Evolutionary conservation across 2,888 invertebrate genomes (phyloP).

Genomic region (Eristalinus sepulchralis): DNA sequence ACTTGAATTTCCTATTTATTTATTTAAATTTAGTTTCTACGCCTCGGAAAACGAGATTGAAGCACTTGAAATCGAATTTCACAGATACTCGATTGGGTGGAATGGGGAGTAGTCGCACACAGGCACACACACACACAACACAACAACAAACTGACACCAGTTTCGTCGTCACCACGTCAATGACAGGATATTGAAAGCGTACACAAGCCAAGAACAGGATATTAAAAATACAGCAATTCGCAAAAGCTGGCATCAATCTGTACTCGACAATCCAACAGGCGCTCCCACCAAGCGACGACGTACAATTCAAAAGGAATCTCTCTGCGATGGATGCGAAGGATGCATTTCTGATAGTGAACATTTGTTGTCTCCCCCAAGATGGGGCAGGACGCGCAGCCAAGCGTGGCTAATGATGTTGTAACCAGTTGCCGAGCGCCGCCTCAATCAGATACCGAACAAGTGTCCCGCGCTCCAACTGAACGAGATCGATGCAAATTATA

Average conservation of each 20-base stretch:
- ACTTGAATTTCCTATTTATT: not conserved
- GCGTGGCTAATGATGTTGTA: slow-evolving; percentile 56
- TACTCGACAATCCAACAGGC: slow-evolving; percentile 14
- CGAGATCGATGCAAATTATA: slow-evolving; percentile 28
- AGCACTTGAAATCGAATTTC: not conserved
- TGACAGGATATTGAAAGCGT: slow-evolving; percentile 63
- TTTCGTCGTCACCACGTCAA: not conserved
- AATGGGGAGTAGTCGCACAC: slow-evolving; percentile 27
- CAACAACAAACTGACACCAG: not conserved
- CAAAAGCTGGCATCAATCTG: slow-evolving; percentile 51
- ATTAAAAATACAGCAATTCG: slow-evolving; percentile 56
- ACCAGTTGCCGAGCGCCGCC: slow-evolving; percentile 36
- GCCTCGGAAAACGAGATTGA: not conserved
- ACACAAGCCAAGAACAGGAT: slow-evolving; percentile 60
- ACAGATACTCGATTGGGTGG: slow-evolving; percentile 18
- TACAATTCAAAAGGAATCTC: not conserved
- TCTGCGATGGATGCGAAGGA: slow-evolving; percentile 34
- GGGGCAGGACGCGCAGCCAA: not conserved
- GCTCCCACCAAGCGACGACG: not conserved
- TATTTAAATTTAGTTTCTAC: slow-evolving; percentile 11
- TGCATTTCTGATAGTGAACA: slow-evolving; percentile 56
- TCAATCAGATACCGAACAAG: slow-evolving; percentile 41
- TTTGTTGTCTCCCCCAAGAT: slow-evolving; percentile 1
- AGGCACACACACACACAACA: not conserved
- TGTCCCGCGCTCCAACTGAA: not conserved